A percentile compares a stretch with the other conserved stretches of the same genome.
phyloP scores from a whole-genome alignment of 2,888 invertebrate species.

The Formica aserva region DNA sequence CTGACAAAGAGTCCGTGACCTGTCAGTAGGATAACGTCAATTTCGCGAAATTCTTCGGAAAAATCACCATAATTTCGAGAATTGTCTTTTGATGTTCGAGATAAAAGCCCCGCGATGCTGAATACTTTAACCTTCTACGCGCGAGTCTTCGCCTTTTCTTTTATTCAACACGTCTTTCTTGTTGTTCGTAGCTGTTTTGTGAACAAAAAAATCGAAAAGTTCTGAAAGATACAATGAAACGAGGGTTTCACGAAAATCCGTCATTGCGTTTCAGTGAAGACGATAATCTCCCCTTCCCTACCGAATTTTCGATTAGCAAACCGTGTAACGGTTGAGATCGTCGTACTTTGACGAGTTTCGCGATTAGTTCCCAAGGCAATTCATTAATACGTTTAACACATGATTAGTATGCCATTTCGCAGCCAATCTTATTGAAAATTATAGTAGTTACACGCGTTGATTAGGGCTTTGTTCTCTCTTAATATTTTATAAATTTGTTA shows the following conservation, averaged over 20 bases:
- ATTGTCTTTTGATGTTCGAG: conserved; percentile 85
- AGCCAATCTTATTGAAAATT: conserved; percentile 1
- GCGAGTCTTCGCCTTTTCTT: conserved; percentile 59
- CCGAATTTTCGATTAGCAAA: conserved; percentile 19
- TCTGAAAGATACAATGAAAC: conserved; percentile 66
- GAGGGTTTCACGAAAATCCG: neutral
- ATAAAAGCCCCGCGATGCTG: conserved; percentile 80
- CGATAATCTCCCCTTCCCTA: conserved; percentile 14
- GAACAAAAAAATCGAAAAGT: conserved; percentile 67
- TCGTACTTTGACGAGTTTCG: conserved; percentile 15
- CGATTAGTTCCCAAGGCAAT: conserved; percentile 8
- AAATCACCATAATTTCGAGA: conserved; percentile 85
- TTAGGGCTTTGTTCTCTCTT: neutral
- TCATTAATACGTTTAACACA: conserved; percentile 29
- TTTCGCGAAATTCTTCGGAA: conserved; percentile 79
- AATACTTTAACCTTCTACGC: neutral
- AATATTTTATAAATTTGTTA: neutral
- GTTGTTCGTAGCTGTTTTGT: conserved; percentile 12
- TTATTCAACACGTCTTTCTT: conserved; percentile 49
- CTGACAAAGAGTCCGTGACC: conserved; percentile 69
- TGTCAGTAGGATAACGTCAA: conserved; percentile 72
- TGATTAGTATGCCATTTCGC: neutral
- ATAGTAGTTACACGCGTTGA: neutral
- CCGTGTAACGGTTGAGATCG: conserved; percentile 32
- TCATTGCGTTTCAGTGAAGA: conserved; percentile 11